phyloP scores from a whole-genome alignment of 2,113 vertebrate genomes.

The Rhinogobius similis region DNA sequence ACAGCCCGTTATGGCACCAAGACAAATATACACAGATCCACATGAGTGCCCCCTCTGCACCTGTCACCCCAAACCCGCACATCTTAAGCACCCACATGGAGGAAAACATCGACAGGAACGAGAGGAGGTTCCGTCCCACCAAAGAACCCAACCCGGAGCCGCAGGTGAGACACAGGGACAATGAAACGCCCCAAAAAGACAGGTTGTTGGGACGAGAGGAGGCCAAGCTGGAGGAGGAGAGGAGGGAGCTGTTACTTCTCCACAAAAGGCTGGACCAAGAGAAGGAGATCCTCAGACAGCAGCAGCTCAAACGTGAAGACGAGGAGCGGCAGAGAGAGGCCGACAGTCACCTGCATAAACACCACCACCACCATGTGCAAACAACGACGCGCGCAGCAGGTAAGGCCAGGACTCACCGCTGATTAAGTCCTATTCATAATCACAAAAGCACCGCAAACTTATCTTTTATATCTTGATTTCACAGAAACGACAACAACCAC shows the following conservation, averaged over 20 bases:
- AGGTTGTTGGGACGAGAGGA: conserved; percentile 53
- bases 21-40: conserved; percentile 47
- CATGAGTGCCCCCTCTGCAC: conserved; percentile 19
- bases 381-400: conserved; percentile 70
- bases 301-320: conserved; percentile 61
- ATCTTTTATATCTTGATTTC: not conserved
- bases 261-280: conserved; percentile 75
- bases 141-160: conserved; percentile 69
- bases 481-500: conserved; percentile 57
- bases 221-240: conserved; percentile 64
- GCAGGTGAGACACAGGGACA: conserved; percentile 39
- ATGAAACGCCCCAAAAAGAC: conserved; percentile 62
- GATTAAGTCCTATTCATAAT: not conserved
- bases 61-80: conserved; percentile 42
- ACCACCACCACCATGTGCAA: conserved; percentile 59
- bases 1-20: conserved; percentile 34
- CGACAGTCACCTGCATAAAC: conserved; percentile 36
- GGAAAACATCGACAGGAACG: conserved; percentile 32
- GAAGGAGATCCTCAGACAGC: conserved; percentile 67
- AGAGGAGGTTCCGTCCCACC: conserved; percentile 50
- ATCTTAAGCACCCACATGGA: conserved; percentile 23
- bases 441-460: not conserved
- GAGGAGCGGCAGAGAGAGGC: conserved; percentile 46
- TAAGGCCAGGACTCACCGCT: conserved; percentile 12
- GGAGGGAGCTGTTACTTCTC: conserved; percentile 66